These are phyloP conservation scores for Temnopleurus reevesii DNA, from an alignment of 53 echinoderm and acorn worm genomes.

Conservation along the genomic window DNA sequence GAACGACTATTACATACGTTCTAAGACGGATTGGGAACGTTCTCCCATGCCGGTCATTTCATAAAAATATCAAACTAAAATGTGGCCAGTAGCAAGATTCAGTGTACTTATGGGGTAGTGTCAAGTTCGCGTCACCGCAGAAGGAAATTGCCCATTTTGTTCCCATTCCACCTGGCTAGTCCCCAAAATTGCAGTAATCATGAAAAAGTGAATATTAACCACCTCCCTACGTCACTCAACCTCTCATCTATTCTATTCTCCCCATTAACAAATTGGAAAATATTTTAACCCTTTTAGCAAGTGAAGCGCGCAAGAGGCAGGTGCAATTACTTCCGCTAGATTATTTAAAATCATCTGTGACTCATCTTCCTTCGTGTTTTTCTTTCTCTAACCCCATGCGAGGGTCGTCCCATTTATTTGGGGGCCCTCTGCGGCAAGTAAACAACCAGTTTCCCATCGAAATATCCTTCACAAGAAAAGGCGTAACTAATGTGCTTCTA, in stretches of 20 bases:
- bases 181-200: not conserved
- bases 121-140: not conserved
- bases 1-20: too few species aligned
- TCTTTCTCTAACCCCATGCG: not conserved
- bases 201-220: not conserved
- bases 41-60: too few species aligned
- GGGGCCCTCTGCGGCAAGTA: constrained; percentile 41
- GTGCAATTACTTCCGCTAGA: constrained; percentile 39
- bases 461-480: constrained; percentile 7
- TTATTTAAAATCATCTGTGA: constrained; percentile 48
- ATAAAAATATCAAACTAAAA: too few species aligned
- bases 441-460: constrained; percentile 27
- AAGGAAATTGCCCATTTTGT: not conserved
- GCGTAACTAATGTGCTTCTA: not conserved
- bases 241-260: constrained; percentile 17
- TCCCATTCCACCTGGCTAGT: not conserved
- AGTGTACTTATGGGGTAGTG: too few species aligned
- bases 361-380: constrained; percentile 43
- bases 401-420: constrained; percentile 25
- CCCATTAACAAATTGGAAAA: constrained; percentile 29
- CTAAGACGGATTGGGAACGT: too few species aligned
- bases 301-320: constrained; percentile 29
- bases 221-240: constrained; percentile 5
- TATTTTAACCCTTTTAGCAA: constrained; percentile 40
- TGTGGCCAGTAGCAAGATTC: too few species aligned